Base-by-base conservation (phyloP, 1,140 invertebrate genomes). In the Sitobion miscanthi region DNA sequence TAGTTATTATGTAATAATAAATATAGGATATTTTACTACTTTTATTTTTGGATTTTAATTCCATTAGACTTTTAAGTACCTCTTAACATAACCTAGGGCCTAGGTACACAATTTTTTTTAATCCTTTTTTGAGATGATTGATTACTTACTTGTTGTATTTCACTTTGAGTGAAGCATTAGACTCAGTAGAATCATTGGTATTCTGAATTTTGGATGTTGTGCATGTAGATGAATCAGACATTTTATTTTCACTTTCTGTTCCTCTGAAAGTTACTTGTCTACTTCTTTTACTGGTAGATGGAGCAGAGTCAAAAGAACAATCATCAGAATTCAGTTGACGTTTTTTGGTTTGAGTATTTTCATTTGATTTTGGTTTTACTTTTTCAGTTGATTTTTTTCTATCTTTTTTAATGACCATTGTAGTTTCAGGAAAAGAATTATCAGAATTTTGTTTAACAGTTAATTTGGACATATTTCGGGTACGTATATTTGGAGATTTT, bases 81-180 rank as follows among this genome's bases (percentile, higher is more conserved):
- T 20, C 49, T 52, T 9, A 52, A 52, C 49, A 52, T 17, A 52
- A 52, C 8, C 49, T 52, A 52, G 2, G 49, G 20, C 8, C 14
- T 52, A 52, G 2, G 49, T 52, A 17, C 49, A 52, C 49, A 52
- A 1, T 52, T 52, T 14, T 52, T 52, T 52, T 52, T 52, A 8
- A 47, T 47, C 7, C 45, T 52, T 17, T 17, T 17, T 2, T 52
- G 14, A 14, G 49, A 52, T 54, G 7, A 54, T 25, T 30, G 42
- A 52, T 83, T 17, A 83, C 82, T 85, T 93, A 93, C 91, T 86
- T 93, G 82, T 93, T 86, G 42, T 57, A 45, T 57, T 54, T 93
- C 0, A 54, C 52, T 45, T 52, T 57, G 3, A 25, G 14, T 86
- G 23, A 45, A 21, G 5, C 42, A 54, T 6, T 57, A 69, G 89